Percentiles rank a stretch among this genome's conserved stretches.
Evolutionary conservation across 2,888 invertebrate genomes (phyloP).

Genomic region (Drosophila colorata): DNA sequence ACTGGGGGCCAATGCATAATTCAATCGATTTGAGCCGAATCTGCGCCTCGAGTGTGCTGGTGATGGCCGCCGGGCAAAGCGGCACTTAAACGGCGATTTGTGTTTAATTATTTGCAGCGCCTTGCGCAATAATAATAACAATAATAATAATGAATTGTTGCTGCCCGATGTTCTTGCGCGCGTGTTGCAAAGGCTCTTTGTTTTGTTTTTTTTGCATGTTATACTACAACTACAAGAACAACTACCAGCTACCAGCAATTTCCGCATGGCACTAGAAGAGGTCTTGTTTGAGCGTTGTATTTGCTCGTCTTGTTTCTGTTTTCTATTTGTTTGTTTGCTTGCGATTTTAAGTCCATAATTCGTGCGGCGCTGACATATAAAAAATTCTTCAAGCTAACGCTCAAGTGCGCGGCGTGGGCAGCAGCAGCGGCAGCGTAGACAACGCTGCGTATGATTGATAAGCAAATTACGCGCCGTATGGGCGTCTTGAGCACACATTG

Average conservation of each 20-base stretch:
- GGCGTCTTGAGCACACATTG: slow-evolving; percentile 43
- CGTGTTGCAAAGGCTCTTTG: slow-evolving; percentile 47
- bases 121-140: slow-evolving; percentile 56
- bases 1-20: slow-evolving; percentile 35
- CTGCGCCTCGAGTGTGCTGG: slow-evolving; percentile 8
- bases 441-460: slow-evolving; percentile 77
- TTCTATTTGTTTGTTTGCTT: slow-evolving; percentile 36
- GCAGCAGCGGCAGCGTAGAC: slow-evolving; percentile 19
- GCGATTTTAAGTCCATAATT: slow-evolving; percentile 67
- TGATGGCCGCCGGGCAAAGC: slow-evolving; percentile 40
- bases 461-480: slow-evolving; percentile 56
- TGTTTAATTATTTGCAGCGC: slow-evolving; percentile 66
- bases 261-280: slow-evolving; percentile 67
- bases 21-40: slow-evolving; percentile 25
- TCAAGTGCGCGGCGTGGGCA: slow-evolving; percentile 54
- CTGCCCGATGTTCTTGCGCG: slow-evolving; percentile 30
- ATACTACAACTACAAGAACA: slow-evolving; percentile 22
- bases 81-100: slow-evolving; percentile 56
- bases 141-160: slow-evolving; percentile 60
- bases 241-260: slow-evolving; percentile 61
- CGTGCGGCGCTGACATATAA: slow-evolving; percentile 70
- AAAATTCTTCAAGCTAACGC: slow-evolving; percentile 38
- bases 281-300: slow-evolving; percentile 18
- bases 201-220: slow-evolving; percentile 57
- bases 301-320: slow-evolving; percentile 41